Evolutionary conservation across 1,140 invertebrate species (phyloP), one percentile per base, ranked within the genome.

Genomic region (Uloborus diversus): DNA sequence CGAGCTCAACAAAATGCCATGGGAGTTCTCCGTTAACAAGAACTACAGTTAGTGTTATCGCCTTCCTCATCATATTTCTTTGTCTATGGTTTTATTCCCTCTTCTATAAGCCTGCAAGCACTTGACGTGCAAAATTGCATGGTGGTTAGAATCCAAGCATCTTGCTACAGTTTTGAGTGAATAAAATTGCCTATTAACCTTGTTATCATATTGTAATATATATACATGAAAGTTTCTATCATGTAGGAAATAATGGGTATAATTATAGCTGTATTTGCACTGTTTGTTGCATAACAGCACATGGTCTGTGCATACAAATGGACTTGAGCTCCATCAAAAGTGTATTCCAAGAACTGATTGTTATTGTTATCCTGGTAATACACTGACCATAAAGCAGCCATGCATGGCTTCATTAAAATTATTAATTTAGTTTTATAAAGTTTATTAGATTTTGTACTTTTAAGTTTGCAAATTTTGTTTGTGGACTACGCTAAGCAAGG

Each of bases 1-100:
- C 91, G 96, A 87, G 94, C 94, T 84, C 91, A 94, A 86, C 94
- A 95, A 88, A 94, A 93, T 56, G 66, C 83, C 53, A 81, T 84
- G 56, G 76, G 82, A 66, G 80, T 82, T 57, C 65, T 84, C 32
- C 82, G 81, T 65, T 84, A 76, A 66, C 69, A 42, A 35, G 62
- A 56, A 56, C 42, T 76, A 17, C 28, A 42, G n/a, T 33, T 79
- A 64, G 59, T 64, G 25, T 65, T 32, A 57, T 78, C 27, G 37
- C 57, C 23, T 37, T 28, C 49, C 61, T 51, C 57, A 64, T 42
- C 59, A 53, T 42, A 33, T 78, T 57, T 65, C 47, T 64, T 66
- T 78, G 20, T 51, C 73, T 56, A 37, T 42, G 30, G 30, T 51
- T 76, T 53, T 78, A 42, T 66, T 78, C 73, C 27, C 35, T 64